phyloP scores from a whole-genome alignment of 37 sponge, comb jelly and placozoan genomes.

The Spongilla lacustris region DNA sequence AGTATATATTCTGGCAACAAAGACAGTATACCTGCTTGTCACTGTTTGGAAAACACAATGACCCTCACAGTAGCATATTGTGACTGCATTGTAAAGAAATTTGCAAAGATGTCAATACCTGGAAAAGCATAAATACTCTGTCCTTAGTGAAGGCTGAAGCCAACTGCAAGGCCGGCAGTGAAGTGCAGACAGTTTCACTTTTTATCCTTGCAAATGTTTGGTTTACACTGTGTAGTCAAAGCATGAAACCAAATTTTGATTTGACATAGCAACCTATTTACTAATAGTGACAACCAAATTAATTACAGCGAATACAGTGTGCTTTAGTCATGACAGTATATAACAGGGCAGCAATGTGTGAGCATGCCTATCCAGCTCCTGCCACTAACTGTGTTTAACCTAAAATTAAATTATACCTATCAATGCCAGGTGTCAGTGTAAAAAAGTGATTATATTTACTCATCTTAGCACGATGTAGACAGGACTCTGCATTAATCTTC shows the following conservation, averaged over 20 bases:
- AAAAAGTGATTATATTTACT: background rate
- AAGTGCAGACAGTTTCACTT: conserved; percentile 6
- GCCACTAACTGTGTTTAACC: conserved; percentile 5
- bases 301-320: too few species aligned
- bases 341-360: conserved; percentile 4
- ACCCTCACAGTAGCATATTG: too few species aligned
- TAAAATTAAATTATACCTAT: background rate
- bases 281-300: too few species aligned
- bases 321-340: background rate
- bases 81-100: too few species aligned
- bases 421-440: background rate
- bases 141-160: background rate
- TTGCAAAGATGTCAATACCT: too few species aligned
- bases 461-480: background rate
- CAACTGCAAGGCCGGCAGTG: conserved; percentile 12
- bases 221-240: too few species aligned
- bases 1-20: too few species aligned
- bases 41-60: too few species aligned
- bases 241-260: too few species aligned
- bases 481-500: background rate
- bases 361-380: background rate
- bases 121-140: background rate
- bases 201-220: too few species aligned
- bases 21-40: too few species aligned
- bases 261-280: too few species aligned